A percentile compares a stretch with the other conserved stretches of the same genome.
These are phyloP conservation scores for Nysson spinosus DNA, from an alignment of 2,888 invertebrate genomes.

Conservation along the genomic window DNA sequence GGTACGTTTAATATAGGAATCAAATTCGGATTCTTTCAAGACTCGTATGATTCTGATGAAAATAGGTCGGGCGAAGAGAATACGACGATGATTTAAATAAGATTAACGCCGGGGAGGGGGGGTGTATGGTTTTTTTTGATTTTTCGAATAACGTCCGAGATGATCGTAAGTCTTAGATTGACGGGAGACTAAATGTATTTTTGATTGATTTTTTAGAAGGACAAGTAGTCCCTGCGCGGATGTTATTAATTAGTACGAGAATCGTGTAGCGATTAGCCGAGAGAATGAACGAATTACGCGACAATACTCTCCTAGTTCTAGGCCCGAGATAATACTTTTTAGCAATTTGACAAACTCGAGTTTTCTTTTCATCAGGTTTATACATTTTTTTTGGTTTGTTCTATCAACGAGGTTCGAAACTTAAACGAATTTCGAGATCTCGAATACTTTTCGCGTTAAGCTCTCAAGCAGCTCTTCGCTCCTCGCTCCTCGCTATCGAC, in stretches of 20 bases:
- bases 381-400: too few relatives aligned
- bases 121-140: too few relatives aligned
- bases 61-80: too few relatives aligned
- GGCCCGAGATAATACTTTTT: slow-evolving; percentile 47
- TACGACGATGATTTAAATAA: too few relatives aligned
- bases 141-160: slow-evolving; percentile 18
- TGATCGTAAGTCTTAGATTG: slow-evolving; percentile 31
- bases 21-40: slow-evolving; percentile 20
- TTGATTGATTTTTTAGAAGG: slow-evolving; percentile 44
- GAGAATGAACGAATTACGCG: slow-evolving; percentile 53
- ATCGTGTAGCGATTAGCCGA: slow-evolving; percentile 30
- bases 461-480: too few relatives aligned
- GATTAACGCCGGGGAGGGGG: too few relatives aligned
- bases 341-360: slow-evolving; percentile 55
- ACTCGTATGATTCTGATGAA: too few relatives aligned
- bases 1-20: slow-evolving; percentile 31
- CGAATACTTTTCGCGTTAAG: slow-evolving; percentile 40
- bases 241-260: slow-evolving; percentile 27
- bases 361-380: too few relatives aligned
- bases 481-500: slow-evolving; percentile 45
- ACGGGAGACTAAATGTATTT: slow-evolving; percentile 40
- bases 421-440: slow-evolving; percentile 49
- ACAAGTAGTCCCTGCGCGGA: slow-evolving; percentile 23
- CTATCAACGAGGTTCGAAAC: too few relatives aligned
- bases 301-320: slow-evolving; percentile 64